Conservation (phyloP, 2,113 vertebrate genomes). For the Donacobius atricapilla region DNA sequence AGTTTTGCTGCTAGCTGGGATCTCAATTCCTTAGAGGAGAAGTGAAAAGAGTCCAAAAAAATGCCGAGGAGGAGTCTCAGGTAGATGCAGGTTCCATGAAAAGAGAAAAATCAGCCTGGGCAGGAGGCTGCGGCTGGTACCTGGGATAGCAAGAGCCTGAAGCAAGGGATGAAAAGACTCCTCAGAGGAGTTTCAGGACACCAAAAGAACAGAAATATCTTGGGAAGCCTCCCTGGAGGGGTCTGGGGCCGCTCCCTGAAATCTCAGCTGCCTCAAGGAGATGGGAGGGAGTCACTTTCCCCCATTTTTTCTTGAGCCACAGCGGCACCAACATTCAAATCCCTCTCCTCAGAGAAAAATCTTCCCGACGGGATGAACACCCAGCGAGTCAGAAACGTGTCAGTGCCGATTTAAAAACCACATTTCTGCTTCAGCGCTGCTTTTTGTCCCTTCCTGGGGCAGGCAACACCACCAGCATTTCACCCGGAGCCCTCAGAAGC, state of each 20-base stretch:
- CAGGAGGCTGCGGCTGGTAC: neutral
- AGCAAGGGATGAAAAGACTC: rapidly evolving
- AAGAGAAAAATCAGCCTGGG: neutral
- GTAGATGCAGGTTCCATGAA: neutral
- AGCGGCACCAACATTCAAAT: neutral
- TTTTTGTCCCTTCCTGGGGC: neutral
- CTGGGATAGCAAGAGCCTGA: rapidly evolving
- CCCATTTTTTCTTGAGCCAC: neutral
- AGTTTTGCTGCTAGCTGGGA: neutral
- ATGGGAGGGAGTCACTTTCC: rapidly evolving
- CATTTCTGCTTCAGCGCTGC: neutral
- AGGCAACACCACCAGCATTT: neutral
- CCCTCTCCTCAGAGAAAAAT: neutral
- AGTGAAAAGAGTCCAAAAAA: neutral
- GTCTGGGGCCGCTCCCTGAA: neutral
- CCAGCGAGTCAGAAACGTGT: rapidly evolving
- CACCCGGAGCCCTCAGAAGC: neutral
- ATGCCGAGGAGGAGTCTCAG: neutral
- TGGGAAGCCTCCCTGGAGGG: neutral
- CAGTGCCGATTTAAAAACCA: rapidly evolving
- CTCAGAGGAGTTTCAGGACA: neutral
- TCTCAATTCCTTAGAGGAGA: neutral
- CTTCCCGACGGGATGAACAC: neutral
- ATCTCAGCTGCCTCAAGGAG: neutral
- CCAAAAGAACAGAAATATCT: neutral